A percentile compares a stretch with the other conserved stretches of the same genome.
Conservation (phyloP, 2,888 invertebrate species). For the Nephrotoma appendiculata region DNA sequence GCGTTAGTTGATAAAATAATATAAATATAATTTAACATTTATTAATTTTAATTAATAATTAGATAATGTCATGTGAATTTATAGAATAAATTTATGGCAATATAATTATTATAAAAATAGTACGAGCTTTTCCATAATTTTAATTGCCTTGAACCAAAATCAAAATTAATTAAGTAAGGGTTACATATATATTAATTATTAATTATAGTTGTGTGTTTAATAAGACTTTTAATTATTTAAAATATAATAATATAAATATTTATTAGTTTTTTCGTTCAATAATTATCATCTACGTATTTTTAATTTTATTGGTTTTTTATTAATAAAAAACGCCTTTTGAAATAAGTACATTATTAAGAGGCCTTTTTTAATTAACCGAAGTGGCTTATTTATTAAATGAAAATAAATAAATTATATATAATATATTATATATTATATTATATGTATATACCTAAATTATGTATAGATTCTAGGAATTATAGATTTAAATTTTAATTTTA, state of each 20-base stretch:
- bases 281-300: neutral
- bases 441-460: neutral
- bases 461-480: neutral
- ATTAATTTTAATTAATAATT: neutral
- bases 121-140: neutral
- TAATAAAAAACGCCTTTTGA: constrained; percentile 4
- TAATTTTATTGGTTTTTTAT: constrained; percentile 1
- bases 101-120: neutral
- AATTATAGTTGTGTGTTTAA: neutral
- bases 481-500: neutral
- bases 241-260: neutral
- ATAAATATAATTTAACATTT: neutral
- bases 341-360: neutral
- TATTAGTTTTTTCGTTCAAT: neutral
- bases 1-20: neutral
- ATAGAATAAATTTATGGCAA: neutral
- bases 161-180: neutral
- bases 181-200: neutral
- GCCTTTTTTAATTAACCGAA: constrained; percentile 5
- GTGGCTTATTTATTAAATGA: constrained; percentile 5
- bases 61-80: neutral
- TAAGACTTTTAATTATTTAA: constrained; percentile 1
- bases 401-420: neutral
- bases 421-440: neutral
- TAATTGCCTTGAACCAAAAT: neutral